Conservation (phyloP, 2,797 vertebrate species). For the Galagoides demidoff region DNA sequence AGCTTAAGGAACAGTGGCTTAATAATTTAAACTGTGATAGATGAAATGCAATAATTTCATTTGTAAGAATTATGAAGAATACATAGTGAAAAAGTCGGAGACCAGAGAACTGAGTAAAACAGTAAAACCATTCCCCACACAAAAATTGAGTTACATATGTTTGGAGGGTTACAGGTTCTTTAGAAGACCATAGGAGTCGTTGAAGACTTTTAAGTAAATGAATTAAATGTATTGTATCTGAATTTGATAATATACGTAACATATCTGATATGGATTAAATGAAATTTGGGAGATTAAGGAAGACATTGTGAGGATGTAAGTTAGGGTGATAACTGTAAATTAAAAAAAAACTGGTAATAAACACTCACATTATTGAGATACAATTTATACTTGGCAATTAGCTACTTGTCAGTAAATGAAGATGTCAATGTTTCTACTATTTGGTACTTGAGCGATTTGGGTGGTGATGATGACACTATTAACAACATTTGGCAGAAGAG, state of each 20-base stretch:
- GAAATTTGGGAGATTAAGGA: not conserved
- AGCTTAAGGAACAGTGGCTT: not conserved
- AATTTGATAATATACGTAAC: not conserved
- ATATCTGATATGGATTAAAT: not conserved
- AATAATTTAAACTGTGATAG: not conserved
- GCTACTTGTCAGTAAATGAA: not conserved
- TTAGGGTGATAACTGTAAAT: not conserved
- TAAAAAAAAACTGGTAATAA: not conserved
- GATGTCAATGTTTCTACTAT: not conserved
- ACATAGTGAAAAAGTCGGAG: not conserved
- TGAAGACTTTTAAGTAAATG: slow-evolving; percentile 32
- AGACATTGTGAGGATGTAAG: not conserved
- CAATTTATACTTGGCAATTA: not conserved
- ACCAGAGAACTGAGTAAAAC: not conserved
- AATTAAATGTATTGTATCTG: not conserved
- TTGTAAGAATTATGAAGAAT: not conserved
- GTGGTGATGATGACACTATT: not conserved
- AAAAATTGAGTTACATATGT: not conserved
- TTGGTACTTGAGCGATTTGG: not conserved
- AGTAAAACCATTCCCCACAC: not conserved
- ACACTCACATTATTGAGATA: not conserved
- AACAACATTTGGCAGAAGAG: not conserved
- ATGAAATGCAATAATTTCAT: not conserved
- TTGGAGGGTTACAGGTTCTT: not conserved
- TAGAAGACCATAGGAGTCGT: not conserved